These are phyloP conservation scores for Tribolium madens DNA, from an alignment of 1,140 invertebrate species.

Conservation along the genomic window DNA sequence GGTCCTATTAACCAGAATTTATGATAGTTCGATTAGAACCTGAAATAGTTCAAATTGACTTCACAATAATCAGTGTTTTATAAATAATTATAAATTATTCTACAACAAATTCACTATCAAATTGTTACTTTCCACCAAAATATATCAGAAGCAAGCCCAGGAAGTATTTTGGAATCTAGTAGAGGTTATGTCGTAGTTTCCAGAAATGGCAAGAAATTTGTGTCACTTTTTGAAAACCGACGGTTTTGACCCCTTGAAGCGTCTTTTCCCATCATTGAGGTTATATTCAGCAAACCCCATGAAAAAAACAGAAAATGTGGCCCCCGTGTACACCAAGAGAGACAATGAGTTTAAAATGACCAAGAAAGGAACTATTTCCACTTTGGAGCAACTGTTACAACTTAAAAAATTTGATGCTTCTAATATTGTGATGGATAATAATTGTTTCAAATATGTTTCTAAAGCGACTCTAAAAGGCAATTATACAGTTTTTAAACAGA, in stretches of 20 bases:
- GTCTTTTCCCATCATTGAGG: neutral
- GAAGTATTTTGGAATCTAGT: neutral
- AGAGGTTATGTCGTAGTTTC: neutral
- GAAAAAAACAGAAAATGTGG: neutral
- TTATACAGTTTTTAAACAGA: conserved; percentile 49
- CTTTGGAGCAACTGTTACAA: conserved; percentile 46
- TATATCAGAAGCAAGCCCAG: too few relatives aligned
- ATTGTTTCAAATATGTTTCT: conserved; percentile 42
- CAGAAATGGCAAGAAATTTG: neutral
- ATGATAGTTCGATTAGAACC: too few relatives aligned
- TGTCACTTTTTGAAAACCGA: neutral
- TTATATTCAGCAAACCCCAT: neutral
- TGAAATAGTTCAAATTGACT: too few relatives aligned
- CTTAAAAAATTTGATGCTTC: conserved; percentile 42
- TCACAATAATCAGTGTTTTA: too few relatives aligned
- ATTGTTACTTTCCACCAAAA: too few relatives aligned
- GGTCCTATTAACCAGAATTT: too few relatives aligned
- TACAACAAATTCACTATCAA: too few relatives aligned
- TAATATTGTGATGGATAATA: conserved; percentile 48
- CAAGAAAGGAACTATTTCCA: conserved; percentile 8
- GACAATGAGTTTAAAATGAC: conserved; percentile 17
- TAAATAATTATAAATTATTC: too few relatives aligned
- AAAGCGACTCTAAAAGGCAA: conserved; percentile 49
- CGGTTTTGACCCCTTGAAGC: neutral
- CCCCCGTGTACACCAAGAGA: neutral